Base-by-base conservation (phyloP, 2,113 vertebrate genomes). In the Chamaetylas fuelleborni region DNA sequence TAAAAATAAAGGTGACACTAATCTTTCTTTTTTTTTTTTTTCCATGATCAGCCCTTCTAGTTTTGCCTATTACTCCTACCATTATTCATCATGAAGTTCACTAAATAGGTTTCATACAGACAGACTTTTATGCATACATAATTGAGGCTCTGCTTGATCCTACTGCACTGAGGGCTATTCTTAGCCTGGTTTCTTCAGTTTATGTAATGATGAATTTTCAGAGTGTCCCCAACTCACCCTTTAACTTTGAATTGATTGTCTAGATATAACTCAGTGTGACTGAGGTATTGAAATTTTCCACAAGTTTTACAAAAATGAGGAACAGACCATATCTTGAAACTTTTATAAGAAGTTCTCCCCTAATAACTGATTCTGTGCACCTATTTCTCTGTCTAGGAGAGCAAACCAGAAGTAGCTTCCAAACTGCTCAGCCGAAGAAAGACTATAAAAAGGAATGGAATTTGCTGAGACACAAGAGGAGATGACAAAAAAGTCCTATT, bases 171-270 rank as follows among this genome's bases (percentile, higher is more conserved):
- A 83, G 65, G 70, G n/a, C 66, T 95, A 92, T 94, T 94, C 92
- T 96, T 88, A 95, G 62, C 88, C 54, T 77, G 36, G 50, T 72
- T 94, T 94, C 93, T 90, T 85, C 5, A 0, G 36, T 94, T 96
- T 95, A 92, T 82, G 74, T 93, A 96, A 95, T 90, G 90, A 94
- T 94, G 92, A 95, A 69, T 95, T 92, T 96, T 88, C 81, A 71
- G 50, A 65, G 50, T 80, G 81, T 95, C 90, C 88, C 51, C 19
- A 76, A 1, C 33, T 85, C 78, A 92, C 83, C 67, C 58, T 77
- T 47, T 60, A 90, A 86, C 91, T 94, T 88, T 66, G 58, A 93
- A 92, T 25, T 88, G 33, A 77, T 83, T 80, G 29, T 38, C 82
- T 88, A 58, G 33, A 61, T 85, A 60, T 34, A 92, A 93, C 54